Conservation (phyloP, 2,113 vertebrate genomes). For the Emydocephalus ijimae region DNA sequence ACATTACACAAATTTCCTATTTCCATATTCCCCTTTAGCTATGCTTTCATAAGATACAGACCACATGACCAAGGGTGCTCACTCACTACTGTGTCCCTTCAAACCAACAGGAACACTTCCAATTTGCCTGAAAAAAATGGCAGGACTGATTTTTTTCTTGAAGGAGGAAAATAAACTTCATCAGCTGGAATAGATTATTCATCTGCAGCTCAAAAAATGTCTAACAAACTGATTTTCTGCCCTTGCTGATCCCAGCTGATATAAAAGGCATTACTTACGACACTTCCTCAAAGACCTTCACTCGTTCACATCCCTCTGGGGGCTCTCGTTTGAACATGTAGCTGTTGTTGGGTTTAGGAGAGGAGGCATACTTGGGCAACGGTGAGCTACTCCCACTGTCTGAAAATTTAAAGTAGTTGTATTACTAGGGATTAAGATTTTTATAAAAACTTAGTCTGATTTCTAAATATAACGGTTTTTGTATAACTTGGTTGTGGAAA, state of each 20-base stretch:
- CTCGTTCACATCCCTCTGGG: slow-evolving; percentile 96
- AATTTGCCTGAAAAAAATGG: slow-evolving; percentile 54
- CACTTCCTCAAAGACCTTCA: slow-evolving; percentile 97
- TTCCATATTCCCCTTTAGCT: slow-evolving; percentile 45
- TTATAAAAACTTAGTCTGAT: slow-evolving; percentile 61
- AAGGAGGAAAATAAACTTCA: slow-evolving; percentile 43
- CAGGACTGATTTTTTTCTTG: slow-evolving; percentile 62
- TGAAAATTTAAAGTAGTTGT: slow-evolving; percentile 81
- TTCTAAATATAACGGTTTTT: slow-evolving; percentile 70
- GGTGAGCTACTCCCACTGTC: slow-evolving; percentile 92
- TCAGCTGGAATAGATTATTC: slow-evolving; percentile 75
- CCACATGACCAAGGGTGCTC: slow-evolving; percentile 44
- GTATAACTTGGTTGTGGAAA: slow-evolving; percentile 49
- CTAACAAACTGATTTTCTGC: slow-evolving; percentile 68
- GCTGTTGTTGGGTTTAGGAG: slow-evolving; percentile 99
- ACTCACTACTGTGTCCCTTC: slow-evolving; percentile 7
- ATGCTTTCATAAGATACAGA: slow-evolving; percentile 48
- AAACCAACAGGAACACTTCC: slow-evolving; percentile 46
- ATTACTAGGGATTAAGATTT: slow-evolving; percentile 77
- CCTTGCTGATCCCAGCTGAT: slow-evolving; percentile 73
- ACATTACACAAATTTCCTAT: slow-evolving; percentile 20
- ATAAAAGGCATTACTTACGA: slow-evolving; percentile 84
- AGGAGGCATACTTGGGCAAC: slow-evolving; percentile 94
- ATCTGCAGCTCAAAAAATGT: slow-evolving; percentile 65
- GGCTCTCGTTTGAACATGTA: slow-evolving; percentile 99